Base-by-base conservation (phyloP, 2,888 invertebrate species). In the Standfussiana lucernea region DNA sequence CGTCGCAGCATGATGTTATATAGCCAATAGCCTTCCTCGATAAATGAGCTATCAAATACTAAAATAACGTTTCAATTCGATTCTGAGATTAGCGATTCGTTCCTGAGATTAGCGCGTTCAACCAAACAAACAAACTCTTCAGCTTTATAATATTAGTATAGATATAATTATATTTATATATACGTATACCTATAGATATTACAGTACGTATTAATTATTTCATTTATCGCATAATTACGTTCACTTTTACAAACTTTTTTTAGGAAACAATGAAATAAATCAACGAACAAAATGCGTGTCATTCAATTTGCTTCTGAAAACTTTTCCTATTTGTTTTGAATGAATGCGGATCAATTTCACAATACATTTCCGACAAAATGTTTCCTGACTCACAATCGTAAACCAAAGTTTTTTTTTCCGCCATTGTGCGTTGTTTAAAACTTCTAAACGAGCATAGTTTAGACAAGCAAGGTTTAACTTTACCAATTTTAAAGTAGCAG, bases 301-400 rank as follows among this genome's bases (percentile, higher is more conserved):
- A 69, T 73, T 45, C 35, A 40, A 61, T 75, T 68, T 56, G 75
- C 61, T 75, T 71, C 40, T 45, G 53, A 76, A 86, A 91, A 90
- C 83, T 91, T 92, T 89, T 76, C 79, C 81, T 86, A 90, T 90
- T 92, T 86, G 79, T 84, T 79, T 81, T 75, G 82, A 84, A 83
- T 84, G 80, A 88, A 85, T 85, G 75, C 74, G 82, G 69, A 89
- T 87, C 82, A 85, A 85, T 89, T 90, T 89, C 74, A 83, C 82
- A 83, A 89, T 78, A 88, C 81, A 85, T 85, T 89, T 82, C 72
- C 61, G 11, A 71, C 71, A 71, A 79, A 85, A 82, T 80, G 77
- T 84, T 85, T 88, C 77, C 80, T 75, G 82, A 79, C 79, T 72
- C 59, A 79, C 75, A 80, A 75, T 72, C 66, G 67, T 59, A 72